phyloP scores from a whole-genome alignment of 2,888 invertebrate species.

The Hyposoter dolosus region DNA sequence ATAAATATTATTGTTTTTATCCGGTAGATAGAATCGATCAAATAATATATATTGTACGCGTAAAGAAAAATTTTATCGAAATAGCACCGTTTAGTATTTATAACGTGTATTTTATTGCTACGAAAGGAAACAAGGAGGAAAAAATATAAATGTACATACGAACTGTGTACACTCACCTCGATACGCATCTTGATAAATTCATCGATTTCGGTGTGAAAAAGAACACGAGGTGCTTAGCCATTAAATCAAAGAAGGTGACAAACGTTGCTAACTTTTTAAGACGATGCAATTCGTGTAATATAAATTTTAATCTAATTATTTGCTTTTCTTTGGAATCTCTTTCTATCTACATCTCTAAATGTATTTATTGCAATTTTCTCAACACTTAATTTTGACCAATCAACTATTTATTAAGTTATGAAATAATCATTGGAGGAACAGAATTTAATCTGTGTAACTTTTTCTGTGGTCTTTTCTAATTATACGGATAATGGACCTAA shows the following conservation, averaged over 20 bases:
- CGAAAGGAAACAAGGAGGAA: background rate
- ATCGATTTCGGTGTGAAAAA: slow-evolving; percentile 15
- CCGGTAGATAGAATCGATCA: slow-evolving; percentile 47
- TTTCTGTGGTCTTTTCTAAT: slow-evolving; percentile 13
- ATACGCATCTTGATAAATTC: slow-evolving; percentile 21
- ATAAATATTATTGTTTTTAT: slow-evolving; percentile 64
- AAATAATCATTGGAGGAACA: background rate
- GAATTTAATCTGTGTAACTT: slow-evolving; percentile 42
- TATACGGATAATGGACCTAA: background rate
- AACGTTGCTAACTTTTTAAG: slow-evolving; percentile 22
- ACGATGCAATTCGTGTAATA: slow-evolving; percentile 9
- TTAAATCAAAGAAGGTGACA: slow-evolving; percentile 8
- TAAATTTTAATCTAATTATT: slow-evolving; percentile 8
- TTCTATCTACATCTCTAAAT: background rate
- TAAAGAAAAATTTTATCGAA: slow-evolving; percentile 54
- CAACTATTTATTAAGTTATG: slow-evolving; percentile 4
- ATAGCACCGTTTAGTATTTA: slow-evolving; percentile 65
- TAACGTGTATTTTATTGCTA: slow-evolving; percentile 62
- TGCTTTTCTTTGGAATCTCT: slow-evolving; percentile 4
- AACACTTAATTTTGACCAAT: slow-evolving; percentile 13
- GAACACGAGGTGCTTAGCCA: slow-evolving; percentile 25
- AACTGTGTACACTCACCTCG: slow-evolving; percentile 25
- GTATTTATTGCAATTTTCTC: slow-evolving; percentile 34
- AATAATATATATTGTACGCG: slow-evolving; percentile 46
- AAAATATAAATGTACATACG: slow-evolving; percentile 61